phyloP scores from a whole-genome alignment of 1,140 invertebrate genomes.

The Caenorhabditis remanei region DNA sequence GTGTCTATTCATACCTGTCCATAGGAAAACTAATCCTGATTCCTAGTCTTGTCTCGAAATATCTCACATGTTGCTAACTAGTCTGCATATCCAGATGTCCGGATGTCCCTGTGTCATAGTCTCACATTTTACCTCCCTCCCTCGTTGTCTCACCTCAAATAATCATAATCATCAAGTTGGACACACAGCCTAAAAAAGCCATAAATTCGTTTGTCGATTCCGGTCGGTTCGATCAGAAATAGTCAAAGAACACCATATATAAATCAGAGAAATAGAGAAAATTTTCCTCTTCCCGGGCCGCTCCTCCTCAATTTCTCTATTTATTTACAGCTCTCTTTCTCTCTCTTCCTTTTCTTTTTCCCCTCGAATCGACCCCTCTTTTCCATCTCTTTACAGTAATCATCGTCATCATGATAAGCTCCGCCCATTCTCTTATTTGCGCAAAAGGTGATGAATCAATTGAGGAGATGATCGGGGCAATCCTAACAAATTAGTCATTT shows the following conservation, averaged over 20 bases:
- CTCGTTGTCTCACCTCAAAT: neutral
- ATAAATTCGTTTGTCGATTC: conserved; percentile 20
- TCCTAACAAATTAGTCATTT: conserved; percentile 34
- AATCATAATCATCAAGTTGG: conserved; percentile 37
- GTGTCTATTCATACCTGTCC: too few relatives aligned
- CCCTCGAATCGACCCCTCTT: neutral
- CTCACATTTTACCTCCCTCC: too few relatives aligned
- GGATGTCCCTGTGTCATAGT: too few relatives aligned
- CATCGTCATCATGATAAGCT: conserved; percentile 21
- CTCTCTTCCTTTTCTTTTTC: conserved; percentile 26
- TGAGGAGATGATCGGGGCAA: neutral
- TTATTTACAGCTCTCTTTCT: conserved; percentile 5
- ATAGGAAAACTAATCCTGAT: too few relatives aligned
- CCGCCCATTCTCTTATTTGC: conserved; percentile 1
- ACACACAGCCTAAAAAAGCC: conserved; percentile 13
- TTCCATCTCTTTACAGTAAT: neutral
- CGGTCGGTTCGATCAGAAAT: neutral
- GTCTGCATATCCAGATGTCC: too few relatives aligned
- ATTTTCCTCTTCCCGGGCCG: neutral
- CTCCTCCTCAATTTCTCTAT: conserved; percentile 31
- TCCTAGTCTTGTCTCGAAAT: too few relatives aligned
- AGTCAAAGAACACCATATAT: neutral
- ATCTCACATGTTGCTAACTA: too few relatives aligned
- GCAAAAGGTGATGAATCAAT: neutral
- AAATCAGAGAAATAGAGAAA: conserved; percentile 16